Evolutionary conservation across 2,888 invertebrate genomes (phyloP).

Genomic region (Amblyteles armatorius): DNA sequence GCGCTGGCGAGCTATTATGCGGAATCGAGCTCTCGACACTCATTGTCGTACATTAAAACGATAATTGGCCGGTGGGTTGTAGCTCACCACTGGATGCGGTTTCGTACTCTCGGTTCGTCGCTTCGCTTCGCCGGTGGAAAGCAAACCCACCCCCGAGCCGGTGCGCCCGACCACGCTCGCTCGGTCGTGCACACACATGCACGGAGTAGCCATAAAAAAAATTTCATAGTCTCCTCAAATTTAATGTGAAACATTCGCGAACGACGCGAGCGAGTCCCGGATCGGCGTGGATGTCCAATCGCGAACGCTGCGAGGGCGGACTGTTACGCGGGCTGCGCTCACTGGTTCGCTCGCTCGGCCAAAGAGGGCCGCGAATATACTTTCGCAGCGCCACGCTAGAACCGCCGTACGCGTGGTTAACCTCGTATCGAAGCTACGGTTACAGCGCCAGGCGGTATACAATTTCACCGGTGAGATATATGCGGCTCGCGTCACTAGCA

Average conservation of each 20-base stretch:
- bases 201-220: constrained; percentile 3
- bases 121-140: constrained; percentile 4
- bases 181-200: too few relatives aligned
- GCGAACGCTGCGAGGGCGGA: background rate
- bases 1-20: constrained; percentile 21
- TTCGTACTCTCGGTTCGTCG: constrained; percentile 27
- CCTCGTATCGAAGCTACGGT: background rate
- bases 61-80: constrained; percentile 44
- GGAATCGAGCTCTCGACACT: constrained; percentile 53
- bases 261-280: background rate
- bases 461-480: too few relatives aligned
- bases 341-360: background rate
- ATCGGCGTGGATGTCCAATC: background rate
- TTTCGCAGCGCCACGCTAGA: background rate
- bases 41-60: constrained; percentile 60
- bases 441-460: too few relatives aligned
- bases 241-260: constrained; percentile 36
- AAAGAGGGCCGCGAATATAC: background rate
- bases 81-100: constrained; percentile 6
- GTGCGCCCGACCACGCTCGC: background rate
- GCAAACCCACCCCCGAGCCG: background rate
- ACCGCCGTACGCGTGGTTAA: constrained; percentile 12
- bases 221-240: constrained; percentile 39
- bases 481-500: background rate
- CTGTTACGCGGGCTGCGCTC: background rate